Percentiles rank a stretch among this genome's conserved stretches.
phyloP scores from a whole-genome alignment of 2,113 vertebrate genomes.

The Hippocampus guttulatus region DNA sequence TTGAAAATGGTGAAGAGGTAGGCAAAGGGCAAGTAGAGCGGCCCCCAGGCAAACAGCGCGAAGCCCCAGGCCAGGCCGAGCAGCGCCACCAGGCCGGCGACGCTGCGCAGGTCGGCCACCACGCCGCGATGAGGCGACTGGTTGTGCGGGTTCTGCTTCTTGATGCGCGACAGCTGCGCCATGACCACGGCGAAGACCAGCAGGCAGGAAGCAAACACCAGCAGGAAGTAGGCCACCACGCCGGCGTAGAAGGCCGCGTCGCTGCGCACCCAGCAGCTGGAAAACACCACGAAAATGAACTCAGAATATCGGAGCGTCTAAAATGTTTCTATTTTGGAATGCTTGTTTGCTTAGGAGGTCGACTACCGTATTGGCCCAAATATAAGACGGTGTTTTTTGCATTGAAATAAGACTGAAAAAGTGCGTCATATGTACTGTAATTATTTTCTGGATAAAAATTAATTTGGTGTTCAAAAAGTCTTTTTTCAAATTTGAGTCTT shows the following conservation, averaged over 20 bases:
- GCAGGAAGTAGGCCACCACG: slow-evolving; percentile 88
- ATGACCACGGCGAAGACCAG: slow-evolving; percentile 91
- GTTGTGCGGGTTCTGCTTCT: slow-evolving; percentile 89
- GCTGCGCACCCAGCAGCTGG: slow-evolving; percentile 90
- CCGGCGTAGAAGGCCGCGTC: slow-evolving; percentile 82
- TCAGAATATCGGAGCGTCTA: too few relatives aligned
- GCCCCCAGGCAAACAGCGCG: slow-evolving; percentile 89
- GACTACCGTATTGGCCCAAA: too few relatives aligned
- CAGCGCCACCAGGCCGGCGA: slow-evolving; percentile 83
- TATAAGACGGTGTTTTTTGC: too few relatives aligned
- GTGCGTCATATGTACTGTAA: too few relatives aligned
- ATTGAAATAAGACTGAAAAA: too few relatives aligned
- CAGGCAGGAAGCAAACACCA: slow-evolving; percentile 83
- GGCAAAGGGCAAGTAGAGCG: slow-evolving; percentile 80
- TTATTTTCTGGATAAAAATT: too few relatives aligned
- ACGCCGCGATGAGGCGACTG: slow-evolving; percentile 77
- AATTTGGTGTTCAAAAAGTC: too few relatives aligned
- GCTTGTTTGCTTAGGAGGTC: too few relatives aligned
- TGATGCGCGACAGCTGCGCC: slow-evolving; percentile 89
- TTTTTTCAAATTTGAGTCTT: too few relatives aligned
- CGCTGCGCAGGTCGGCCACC: slow-evolving; percentile 81
- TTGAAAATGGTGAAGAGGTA: slow-evolving; percentile 95
- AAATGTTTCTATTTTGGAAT: too few relatives aligned
- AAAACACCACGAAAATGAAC: neutral
- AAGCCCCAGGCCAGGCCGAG: slow-evolving; percentile 97